Base-by-base conservation (phyloP, 2,888 invertebrate genomes). In the Callosobruchus maculatus region DNA sequence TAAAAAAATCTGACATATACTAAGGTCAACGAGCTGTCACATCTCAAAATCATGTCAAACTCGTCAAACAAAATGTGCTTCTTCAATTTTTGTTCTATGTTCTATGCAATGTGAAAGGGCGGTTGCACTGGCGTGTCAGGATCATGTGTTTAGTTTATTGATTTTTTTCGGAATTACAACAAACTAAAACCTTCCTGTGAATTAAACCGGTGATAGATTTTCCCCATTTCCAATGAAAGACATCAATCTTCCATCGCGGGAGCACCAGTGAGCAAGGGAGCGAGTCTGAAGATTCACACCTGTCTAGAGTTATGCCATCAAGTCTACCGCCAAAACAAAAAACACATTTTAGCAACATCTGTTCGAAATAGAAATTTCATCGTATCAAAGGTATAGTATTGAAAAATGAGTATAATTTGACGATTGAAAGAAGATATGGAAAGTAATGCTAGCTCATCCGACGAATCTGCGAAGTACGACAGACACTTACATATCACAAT, bases 401-500 rank as follows among this genome's bases (percentile, higher is more conserved):
- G 49, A 49, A 49, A 1, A 49, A 49, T 49, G 49, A 7, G 18
- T 20, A 75, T 71, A 68, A 73, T 71, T 18, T 72, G 73, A 30
- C 69, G 70, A 68, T 18, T 20, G 21, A 67, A 67, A 69, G 20
- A 69, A 72, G 22, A 20, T 21, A 75, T 49, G 26, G 66, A 76
- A 74, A 74, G 76, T 74, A 73, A 70, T 71, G 13, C 70, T 70
- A 13, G 1, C 71, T 76, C 71, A 66, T 49, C 13, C n/a, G 75
- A 75, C 20, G 72, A 68, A 30, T 70, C 18, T 67, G 13, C 68
- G 67, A 76, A 69, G 72, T 70, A 66, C 21, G 71, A 68, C 66
- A 75, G 67, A 67, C 72, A 70, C 70, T 72, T 75, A 69, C 70
- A 71, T 9, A 76, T 79, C 30, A 76, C 74, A 30, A 82, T 85